Evolutionary conservation across 2,797 vertebrate species (phyloP), one percentile per base, ranked within the genome.

Genomic region (Buceros bicornis): DNA sequence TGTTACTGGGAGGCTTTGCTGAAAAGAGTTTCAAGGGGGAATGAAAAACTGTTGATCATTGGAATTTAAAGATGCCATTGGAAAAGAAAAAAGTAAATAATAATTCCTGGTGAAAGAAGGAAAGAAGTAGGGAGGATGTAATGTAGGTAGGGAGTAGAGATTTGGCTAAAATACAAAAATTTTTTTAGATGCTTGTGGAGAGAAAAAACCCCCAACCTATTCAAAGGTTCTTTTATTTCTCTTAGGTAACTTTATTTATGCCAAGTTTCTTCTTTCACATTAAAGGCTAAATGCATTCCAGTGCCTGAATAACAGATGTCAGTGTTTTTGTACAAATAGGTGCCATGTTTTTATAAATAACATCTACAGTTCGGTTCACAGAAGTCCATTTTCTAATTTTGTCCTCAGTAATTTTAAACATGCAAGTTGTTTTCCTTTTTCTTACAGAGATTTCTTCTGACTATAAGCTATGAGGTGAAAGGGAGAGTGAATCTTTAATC

Each of bases 401-500:
- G 50, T 73, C 26, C 53, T 91, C 35, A 37, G 77, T 82, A 56
- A 18, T 77, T 94, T 89, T 61, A 89, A 87, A 67, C 48, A n/a
- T 26, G 7, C 9, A 7, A 64, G 14, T 82, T 93, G 29, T 91
- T 94, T 90, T 65, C 16, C 5, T 83, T 85, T 90, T 79, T 79
- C 60, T 82, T 67, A 13, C 40, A 40, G 73, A 61, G 53, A n/a
- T 67, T 94, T 66, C 66, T 88, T 88, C 60, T 82, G 1, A 2
- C 12, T 66, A 45, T 89, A 70, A 93, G 5, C 6, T 62, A 12
- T 60, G 85, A 87, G 21, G 80, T 2, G 17, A 82, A 89, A 85
- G 74, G 76, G 84, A 96, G 93, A 73, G 77, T 64, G 70, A 64
- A 53, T 95, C 77, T 97, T 94, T 90, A 95, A 93, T 97, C 95